Conservation (phyloP, 2,113 vertebrate species). For the Vombatus ursinus region DNA sequence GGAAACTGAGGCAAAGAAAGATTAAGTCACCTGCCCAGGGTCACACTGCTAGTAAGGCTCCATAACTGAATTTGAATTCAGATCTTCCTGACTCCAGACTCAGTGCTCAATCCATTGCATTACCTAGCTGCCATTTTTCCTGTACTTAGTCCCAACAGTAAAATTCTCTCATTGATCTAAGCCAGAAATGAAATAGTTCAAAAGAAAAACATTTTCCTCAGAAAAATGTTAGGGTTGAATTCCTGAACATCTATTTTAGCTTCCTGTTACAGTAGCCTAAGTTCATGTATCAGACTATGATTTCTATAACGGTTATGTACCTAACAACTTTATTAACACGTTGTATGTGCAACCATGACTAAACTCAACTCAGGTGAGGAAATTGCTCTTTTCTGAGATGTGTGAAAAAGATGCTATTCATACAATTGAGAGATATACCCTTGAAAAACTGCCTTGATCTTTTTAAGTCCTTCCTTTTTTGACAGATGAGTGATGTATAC, state of each 20-base stretch:
- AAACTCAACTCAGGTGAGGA: not conserved
- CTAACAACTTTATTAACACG: not conserved
- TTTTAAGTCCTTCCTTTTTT: not conserved
- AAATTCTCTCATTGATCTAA: not conserved
- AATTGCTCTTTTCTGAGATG: not conserved
- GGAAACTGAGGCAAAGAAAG: not conserved
- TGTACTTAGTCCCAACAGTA: not conserved
- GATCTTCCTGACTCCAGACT: not conserved
- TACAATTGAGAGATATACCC: not conserved
- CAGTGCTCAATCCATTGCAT: not conserved
- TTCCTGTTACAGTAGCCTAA: not conserved
- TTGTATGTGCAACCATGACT: not conserved
- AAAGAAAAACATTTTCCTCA: not conserved
- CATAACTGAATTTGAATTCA: not conserved
- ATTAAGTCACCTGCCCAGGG: not conserved
- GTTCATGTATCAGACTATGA: not conserved
- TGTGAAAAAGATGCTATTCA: not conserved
- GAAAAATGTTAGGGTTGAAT: not conserved
- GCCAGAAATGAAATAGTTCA: not conserved
- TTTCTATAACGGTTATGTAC: not conserved
- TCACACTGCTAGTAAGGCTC: not conserved
- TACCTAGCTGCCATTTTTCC: not conserved
- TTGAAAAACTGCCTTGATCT: not conserved
- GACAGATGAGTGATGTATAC: not conserved
- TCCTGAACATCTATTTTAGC: not conserved